Base-by-base conservation (phyloP, 2,888 invertebrate species). In the Cotesia congregata region DNA sequence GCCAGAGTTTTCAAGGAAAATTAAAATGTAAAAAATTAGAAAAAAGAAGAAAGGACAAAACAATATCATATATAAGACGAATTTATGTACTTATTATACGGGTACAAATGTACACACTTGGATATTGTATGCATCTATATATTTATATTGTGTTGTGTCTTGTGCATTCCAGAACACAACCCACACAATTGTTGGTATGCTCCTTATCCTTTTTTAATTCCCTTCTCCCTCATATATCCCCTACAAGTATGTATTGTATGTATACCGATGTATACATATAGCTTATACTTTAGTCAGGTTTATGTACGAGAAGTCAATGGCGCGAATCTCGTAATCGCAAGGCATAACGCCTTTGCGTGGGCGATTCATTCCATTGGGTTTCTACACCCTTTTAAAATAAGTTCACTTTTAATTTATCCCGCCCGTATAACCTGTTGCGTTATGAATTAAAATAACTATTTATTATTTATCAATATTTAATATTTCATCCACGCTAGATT, bases 251-350 rank as follows among this genome's bases (percentile, higher is more conserved):
- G 64, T 61, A 40, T 38, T 7, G n/a, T 67, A 67, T 9, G n/a
- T 38, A 67, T 67, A 67, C 30, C 6, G 12, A 30, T 62, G 20
- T 62, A 62, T 20, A 59, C n/a, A 59, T 59, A 62, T 62, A 67
- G 30, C 30, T 67, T 50, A 50, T 50, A 50, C 50, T 50, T 50
- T 50, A 64, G 64, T 72, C 72, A 65, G 17, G 68, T 68, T 41
- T 77, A 77, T 74, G 67, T 67, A 41, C 70, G 60, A 60, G 67
- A 80, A 79, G 80, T 80, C 80, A 82, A 81, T 80, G 81, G 80
- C 80, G 79, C 79, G 77, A 77, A 74, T 77, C 77, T 77, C 74
- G 80, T 79, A 81, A 82, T 82, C 80, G 80, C 79, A 76, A 80
- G 78, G 77, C 80, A 77, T 77, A 74, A 75, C 78, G 80, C 78